Base-by-base conservation (phyloP, 2,888 invertebrate genomes). In the Bellardia pandia region DNA sequence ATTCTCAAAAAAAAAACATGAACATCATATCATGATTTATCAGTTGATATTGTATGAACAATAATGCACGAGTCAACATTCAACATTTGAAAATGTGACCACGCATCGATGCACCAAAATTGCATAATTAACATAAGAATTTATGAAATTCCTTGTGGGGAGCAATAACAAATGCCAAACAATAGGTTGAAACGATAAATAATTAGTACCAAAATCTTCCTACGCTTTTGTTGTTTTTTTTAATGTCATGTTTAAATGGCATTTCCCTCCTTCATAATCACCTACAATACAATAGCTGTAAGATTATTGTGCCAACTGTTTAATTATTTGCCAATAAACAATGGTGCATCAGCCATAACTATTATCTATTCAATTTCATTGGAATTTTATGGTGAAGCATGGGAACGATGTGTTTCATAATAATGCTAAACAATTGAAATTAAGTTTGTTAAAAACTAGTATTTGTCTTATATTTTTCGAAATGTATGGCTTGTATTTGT, bases 31-130 rank as follows among this genome's bases (percentile, higher is more conserved):
- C 2, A 23, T 56, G 23, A 3, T 6, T 23, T 56, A 33, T 51
- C 5, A 37, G 37, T 33, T 51, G 8, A 48, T 51, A 37, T 11
- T 5, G 9, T n/a, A 51, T n/a, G 33, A 33, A 30, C n/a, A 1
- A 45, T 33, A 51, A 48, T 53, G 51, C 69, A 69, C 37, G 51
- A 51, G 7, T 51, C 9, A 68, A 68, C 68, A 48, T 45, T 68
- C 9, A 68, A 68, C 68, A 48, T 45, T 68, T 68, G 6, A 45
- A 68, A 45, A 48, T 48, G 30, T 48, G 48, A 48, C 48, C 45
- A 23, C 48, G 45, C 42, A 11, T 68, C 16, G 11, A 23, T 68
- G 51, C 51, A n/a, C 6, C 14, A 51, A 4, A 6, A 51, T n/a
- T 5, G 3, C n/a, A n/a, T 13, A 51, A n/a, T 5, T 51, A 4